phyloP scores from a whole-genome alignment of 2,888 invertebrate genomes.

The Agrochola circellaris region DNA sequence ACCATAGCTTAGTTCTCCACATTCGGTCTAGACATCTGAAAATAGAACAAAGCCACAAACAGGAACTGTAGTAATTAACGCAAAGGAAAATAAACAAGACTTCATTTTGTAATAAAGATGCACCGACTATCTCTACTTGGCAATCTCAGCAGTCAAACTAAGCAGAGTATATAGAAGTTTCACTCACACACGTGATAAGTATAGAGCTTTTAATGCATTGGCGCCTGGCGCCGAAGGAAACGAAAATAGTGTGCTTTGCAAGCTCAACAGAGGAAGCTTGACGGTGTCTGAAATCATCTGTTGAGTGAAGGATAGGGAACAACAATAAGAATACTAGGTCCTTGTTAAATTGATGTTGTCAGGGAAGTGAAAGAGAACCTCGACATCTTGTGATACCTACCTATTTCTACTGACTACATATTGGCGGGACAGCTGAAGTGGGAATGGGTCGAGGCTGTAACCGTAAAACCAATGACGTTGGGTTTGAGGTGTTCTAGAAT shows the following conservation, averaged over 20 bases:
- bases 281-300: constrained; percentile 6
- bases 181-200: background rate
- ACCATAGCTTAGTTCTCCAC: constrained; percentile 29
- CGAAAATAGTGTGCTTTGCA: constrained; percentile 1
- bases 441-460: too few relatives aligned
- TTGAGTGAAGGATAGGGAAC: constrained; percentile 13
- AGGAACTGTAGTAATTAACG: constrained; percentile 65
- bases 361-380: background rate
- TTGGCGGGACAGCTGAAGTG: background rate
- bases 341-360: background rate
- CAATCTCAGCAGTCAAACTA: constrained; percentile 59
- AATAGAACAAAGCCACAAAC: constrained; percentile 60
- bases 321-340: background rate
- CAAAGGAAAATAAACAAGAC: constrained; percentile 60
- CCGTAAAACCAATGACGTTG: background rate
- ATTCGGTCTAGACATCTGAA: constrained; percentile 56
- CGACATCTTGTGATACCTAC: background rate
- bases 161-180: constrained; percentile 39
- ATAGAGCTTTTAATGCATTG: background rate
- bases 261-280: background rate
- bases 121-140: constrained; percentile 64
- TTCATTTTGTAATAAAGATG: constrained; percentile 65
- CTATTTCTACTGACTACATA: background rate
- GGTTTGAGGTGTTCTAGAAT: background rate
- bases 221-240: background rate